These are phyloP conservation scores for Meloidogyne exigua DNA, from an alignment of 1,140 invertebrate species.

Conservation along the genomic window DNA sequence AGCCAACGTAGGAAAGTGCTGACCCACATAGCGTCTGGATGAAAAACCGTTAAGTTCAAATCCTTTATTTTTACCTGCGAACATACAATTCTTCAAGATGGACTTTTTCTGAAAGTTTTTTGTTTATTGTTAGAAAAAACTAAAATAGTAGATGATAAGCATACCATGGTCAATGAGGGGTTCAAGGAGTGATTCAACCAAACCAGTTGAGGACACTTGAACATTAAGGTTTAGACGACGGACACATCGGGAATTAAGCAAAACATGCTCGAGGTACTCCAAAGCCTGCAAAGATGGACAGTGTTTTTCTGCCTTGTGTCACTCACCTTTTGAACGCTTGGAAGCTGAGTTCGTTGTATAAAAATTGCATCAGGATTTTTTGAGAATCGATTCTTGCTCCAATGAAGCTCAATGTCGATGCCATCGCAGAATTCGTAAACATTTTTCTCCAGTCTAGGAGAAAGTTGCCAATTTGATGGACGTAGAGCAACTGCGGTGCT, in stretches of 20 bases:
- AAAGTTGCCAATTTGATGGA: conserved; percentile 39
- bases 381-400: conserved; percentile 29
- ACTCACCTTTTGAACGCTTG: conserved; percentile 30
- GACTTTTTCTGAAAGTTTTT: conserved; percentile 49
- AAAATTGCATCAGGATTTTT: conserved; percentile 29
- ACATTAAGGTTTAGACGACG: conserved; percentile 33
- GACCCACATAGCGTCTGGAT: conserved; percentile 46
- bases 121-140: neutral
- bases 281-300: conserved; percentile 12
- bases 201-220: conserved; percentile 24
- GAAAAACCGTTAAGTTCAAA: neutral
- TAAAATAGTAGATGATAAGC: neutral
- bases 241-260: conserved; percentile 19
- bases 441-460: conserved; percentile 33
- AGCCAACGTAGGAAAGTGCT: conserved; percentile 34
- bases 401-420: conserved; percentile 34
- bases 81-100: conserved; percentile 46
- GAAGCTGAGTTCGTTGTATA: conserved; percentile 37
- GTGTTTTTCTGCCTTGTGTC: neutral
- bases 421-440: conserved; percentile 31
- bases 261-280: conserved; percentile 31
- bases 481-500: conserved; percentile 17
- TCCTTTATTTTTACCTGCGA: neutral
- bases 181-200: conserved; percentile 29
- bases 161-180: conserved; percentile 14